Percentiles rank a stretch among this genome's conserved stretches.
Conservation (phyloP, 2,888 invertebrate species). For the Amphipyra berbera region DNA sequence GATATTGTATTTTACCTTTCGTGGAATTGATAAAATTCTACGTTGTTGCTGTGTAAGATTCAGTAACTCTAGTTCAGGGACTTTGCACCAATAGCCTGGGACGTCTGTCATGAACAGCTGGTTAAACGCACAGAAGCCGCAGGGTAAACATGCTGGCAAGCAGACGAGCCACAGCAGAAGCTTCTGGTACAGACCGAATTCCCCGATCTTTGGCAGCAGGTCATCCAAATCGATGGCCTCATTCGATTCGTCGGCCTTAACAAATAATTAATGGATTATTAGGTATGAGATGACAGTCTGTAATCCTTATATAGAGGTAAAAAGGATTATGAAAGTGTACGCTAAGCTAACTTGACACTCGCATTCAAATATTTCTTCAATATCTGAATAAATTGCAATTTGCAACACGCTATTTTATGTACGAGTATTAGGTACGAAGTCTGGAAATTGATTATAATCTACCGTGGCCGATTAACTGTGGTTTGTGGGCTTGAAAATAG, state of each 20-base stretch:
- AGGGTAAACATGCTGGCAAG: conserved; percentile 96
- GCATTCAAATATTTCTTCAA: not conserved
- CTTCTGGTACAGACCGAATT: conserved; percentile 97
- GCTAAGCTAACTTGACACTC: not conserved
- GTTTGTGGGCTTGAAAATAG: not conserved
- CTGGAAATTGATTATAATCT: conserved; percentile 4
- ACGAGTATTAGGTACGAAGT: not conserved
- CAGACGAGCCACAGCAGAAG: conserved; percentile 95
- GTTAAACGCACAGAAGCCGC: conserved; percentile 97
- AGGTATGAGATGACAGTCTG: conserved; percentile 2
- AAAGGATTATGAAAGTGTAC: not conserved
- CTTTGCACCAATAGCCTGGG: conserved; percentile 96
- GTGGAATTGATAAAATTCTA: conserved; percentile 92
- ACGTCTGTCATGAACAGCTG: conserved; percentile 97
- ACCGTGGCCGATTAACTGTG: not conserved
- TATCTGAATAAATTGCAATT: not conserved
- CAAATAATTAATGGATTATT: conserved; percentile 24
- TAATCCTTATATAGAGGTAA: not conserved
- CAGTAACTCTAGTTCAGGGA: conserved; percentile 90
- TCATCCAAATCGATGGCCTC: conserved; percentile 94
- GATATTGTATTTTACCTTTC: conserved; percentile 76
- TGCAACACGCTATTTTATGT: not conserved
- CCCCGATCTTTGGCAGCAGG: conserved; percentile 95
- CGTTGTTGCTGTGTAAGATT: conserved; percentile 90
- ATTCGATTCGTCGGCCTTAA: conserved; percentile 37